Evolutionary conservation across 2,113 vertebrate genomes (phyloP).

Genomic region (Coptodon bakossiorum): DNA sequence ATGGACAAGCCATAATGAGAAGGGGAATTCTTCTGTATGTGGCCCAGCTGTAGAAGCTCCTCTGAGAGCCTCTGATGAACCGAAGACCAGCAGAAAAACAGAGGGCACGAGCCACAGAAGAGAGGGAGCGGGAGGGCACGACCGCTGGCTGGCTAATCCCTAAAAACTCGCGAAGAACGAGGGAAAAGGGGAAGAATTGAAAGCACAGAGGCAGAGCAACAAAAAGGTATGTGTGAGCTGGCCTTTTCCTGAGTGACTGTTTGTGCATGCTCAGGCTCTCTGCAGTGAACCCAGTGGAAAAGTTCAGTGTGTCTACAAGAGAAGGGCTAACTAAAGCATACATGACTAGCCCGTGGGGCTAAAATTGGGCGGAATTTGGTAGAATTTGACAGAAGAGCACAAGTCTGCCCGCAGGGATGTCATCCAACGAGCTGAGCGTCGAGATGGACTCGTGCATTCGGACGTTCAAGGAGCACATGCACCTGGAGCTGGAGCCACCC

Average conservation of each 20-base stretch:
- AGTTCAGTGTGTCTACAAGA: neutral
- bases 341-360: slow-evolving; percentile 10
- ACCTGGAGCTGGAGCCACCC: slow-evolving; percentile 92
- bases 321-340: neutral
- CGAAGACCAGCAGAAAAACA: slow-evolving; percentile 26
- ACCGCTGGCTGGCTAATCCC: slow-evolving; percentile 37
- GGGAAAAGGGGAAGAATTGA: neutral
- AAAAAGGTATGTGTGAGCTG: slow-evolving; percentile 21
- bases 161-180: slow-evolving; percentile 16
- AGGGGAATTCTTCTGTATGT: slow-evolving; percentile 43
- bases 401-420: slow-evolving; percentile 72
- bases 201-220: slow-evolving; percentile 8
- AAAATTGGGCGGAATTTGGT: neutral
- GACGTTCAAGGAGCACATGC: slow-evolving; percentile 98
- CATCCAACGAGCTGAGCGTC: slow-evolving; percentile 79
- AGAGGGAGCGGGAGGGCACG: slow-evolving; percentile 4
- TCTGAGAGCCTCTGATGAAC: slow-evolving; percentile 26
- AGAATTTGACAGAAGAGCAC: neutral
- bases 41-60: slow-evolving; percentile 41
- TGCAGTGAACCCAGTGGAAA: neutral
- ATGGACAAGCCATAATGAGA: slow-evolving; percentile 37
- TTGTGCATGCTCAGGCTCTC: neutral
- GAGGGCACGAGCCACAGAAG: slow-evolving; percentile 19
- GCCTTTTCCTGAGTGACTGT: neutral
- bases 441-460: slow-evolving; percentile 89